Percentiles rank a stretch among this genome's conserved stretches.
phyloP scores from a whole-genome alignment of 2,113 vertebrate species.

The Nycticorax nycticorax region DNA sequence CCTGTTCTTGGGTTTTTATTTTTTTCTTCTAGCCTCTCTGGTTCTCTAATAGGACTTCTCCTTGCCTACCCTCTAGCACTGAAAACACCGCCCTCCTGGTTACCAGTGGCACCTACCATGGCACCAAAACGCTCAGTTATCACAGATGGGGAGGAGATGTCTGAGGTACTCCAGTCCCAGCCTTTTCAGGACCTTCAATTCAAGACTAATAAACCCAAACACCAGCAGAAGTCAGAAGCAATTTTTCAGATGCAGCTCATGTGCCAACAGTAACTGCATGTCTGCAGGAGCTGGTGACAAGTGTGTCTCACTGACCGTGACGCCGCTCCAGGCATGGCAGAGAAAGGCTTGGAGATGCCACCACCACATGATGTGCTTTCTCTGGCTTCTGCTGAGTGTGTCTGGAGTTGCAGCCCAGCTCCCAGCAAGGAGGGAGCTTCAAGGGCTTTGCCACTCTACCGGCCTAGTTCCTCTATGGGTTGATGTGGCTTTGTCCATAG shows the following conservation, averaged over 20 bases:
- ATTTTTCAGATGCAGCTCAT: neutral
- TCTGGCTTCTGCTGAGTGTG: neutral
- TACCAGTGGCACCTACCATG: fast-evolving
- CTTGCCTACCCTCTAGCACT: neutral
- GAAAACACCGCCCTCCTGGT: neutral
- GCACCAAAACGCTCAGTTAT: fast-evolving
- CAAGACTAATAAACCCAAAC: neutral
- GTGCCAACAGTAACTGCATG: neutral
- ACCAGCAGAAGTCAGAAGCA: neutral
- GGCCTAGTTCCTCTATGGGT: neutral
- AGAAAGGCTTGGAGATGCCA: neutral
- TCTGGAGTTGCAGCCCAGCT: neutral
- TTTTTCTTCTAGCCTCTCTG: neutral
- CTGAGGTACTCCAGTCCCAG: neutral
- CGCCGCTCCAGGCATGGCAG: fast-evolving
- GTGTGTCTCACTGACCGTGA: fast-evolving
- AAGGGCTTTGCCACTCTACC: neutral
- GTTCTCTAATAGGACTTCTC: neutral
- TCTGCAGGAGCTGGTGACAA: neutral
- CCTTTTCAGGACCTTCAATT: neutral
- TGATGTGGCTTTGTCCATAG: neutral
- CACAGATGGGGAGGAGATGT: neutral
- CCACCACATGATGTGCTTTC: fast-evolving
- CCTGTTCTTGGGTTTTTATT: neutral
- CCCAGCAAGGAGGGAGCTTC: neutral